Evolutionary conservation across 2,113 vertebrate species (phyloP).

Genomic region (Fukomys damarensis): DNA sequence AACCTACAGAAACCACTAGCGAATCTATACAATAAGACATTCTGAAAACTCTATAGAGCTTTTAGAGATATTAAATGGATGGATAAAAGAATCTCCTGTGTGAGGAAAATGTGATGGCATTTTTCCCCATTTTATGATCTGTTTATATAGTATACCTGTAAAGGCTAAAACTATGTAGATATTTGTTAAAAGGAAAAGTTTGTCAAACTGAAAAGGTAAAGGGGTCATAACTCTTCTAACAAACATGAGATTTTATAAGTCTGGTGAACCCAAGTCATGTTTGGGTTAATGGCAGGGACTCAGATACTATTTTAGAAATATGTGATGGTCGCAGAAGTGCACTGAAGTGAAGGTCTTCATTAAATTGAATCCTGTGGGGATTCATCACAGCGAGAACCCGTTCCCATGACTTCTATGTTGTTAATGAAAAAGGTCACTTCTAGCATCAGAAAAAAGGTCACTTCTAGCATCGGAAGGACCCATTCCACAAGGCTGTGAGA

Average conservation of each 20-base stretch:
- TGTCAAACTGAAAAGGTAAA: conserved; percentile 33
- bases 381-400: background rate
- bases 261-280: background rate
- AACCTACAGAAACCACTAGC: background rate
- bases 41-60: background rate
- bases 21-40: background rate
- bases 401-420: background rate
- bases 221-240: background rate
- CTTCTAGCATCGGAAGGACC: background rate
- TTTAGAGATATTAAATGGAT: background rate
- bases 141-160: background rate
- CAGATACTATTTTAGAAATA: conserved; percentile 52
- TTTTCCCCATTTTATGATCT: background rate
- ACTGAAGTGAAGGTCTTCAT: conserved; percentile 20
- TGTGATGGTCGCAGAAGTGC: background rate
- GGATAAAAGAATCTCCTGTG: background rate
- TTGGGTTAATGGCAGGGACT: conserved; percentile 9
- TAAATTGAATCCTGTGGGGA: background rate
- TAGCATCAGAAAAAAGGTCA: background rate
- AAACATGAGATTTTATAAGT: conserved; percentile 28
- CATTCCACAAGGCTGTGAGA: background rate
- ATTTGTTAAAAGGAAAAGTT: conserved; percentile 15
- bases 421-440: conserved; percentile 22
- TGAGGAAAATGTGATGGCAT: background rate
- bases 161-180: background rate